phyloP scores from a whole-genome alignment of 2,888 invertebrate genomes.

The Tineola bisselliella region DNA sequence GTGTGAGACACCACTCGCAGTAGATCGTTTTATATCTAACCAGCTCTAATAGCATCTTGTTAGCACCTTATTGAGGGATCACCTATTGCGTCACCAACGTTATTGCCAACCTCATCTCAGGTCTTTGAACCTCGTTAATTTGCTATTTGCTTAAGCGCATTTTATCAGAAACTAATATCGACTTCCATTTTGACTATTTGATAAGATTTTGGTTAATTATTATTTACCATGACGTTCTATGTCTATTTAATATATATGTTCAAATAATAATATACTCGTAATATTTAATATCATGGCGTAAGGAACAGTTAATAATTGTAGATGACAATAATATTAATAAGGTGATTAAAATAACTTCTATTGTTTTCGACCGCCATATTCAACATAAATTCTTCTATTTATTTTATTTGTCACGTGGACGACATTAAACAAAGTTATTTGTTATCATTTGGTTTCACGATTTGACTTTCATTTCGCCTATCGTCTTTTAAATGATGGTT shows the following conservation, averaged over 20 bases:
- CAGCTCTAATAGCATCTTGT: conserved; percentile 42
- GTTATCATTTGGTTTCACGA: conserved; percentile 3
- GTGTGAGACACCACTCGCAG: background rate
- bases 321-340: conserved; percentile 4
- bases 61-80: conserved; percentile 34
- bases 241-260: too few species aligned
- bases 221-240: too few species aligned
- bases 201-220: background rate
- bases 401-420: conserved; percentile 28
- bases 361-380: background rate
- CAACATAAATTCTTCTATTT: conserved; percentile 18
- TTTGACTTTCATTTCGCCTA: conserved; percentile 40
- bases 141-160: background rate
- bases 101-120: background rate
- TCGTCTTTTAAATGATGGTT: conserved; percentile 41
- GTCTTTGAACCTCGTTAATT: conserved; percentile 6
- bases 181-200: too few species aligned
- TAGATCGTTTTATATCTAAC: conserved; percentile 16
- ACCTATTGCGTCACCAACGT: background rate
- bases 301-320: background rate
- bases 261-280: background rate
- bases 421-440: background rate
- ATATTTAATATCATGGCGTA: background rate
- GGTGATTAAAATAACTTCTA: background rate
- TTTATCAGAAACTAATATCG: background rate